Base-by-base conservation (phyloP, 2,888 invertebrate genomes). In the Temnothorax ravouxi region DNA sequence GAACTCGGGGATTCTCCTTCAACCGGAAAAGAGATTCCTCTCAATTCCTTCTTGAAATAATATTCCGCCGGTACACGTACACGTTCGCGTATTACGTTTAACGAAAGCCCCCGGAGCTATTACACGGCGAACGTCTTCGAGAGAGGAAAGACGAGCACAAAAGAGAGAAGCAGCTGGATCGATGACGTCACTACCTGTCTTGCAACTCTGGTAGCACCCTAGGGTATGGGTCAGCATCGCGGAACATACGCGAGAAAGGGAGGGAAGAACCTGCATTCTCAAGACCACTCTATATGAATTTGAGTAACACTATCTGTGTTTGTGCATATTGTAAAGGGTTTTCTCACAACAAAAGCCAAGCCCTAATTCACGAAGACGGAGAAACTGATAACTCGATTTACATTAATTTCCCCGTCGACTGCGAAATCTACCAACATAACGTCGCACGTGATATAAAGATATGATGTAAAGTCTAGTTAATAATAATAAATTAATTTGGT, bases 181-280 rank as follows among this genome's bases (percentile, higher is more conserved):
- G 89, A 85, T 93, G 94, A 94, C 94, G 94, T 93, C 93, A 93
- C 91, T 92, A 93, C 93, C 92, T 92, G 94, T 93, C 93, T 91
- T 91, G 86, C 92, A 89, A 88, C 91, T 92, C 88, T 76, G 90
- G 83, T 86, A 86, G 84, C 88, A 90, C 91, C 90, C 84, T 85
- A 84, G 91, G 93, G 91, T 94, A 91, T 93, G 92, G 94, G 94
- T 94, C 93, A 93, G 89, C 88, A 85, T 62, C 74, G 83, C 66
- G 50, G 74, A 50, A 52, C 72, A 79, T 62, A 54, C 34, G 6
- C 56, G 34, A 11, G 66, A 38, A n/a, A 44, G 66, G 21, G 66
- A 44, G 44, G 25, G 34, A 66, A 21, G 18, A 69, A 69, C 25
- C 41, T 71, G 25, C 67, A 56, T 74, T 72, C 64, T 64, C 76